phyloP scores from a whole-genome alignment of 2,888 invertebrate genomes.

The Abscondita cerata region DNA sequence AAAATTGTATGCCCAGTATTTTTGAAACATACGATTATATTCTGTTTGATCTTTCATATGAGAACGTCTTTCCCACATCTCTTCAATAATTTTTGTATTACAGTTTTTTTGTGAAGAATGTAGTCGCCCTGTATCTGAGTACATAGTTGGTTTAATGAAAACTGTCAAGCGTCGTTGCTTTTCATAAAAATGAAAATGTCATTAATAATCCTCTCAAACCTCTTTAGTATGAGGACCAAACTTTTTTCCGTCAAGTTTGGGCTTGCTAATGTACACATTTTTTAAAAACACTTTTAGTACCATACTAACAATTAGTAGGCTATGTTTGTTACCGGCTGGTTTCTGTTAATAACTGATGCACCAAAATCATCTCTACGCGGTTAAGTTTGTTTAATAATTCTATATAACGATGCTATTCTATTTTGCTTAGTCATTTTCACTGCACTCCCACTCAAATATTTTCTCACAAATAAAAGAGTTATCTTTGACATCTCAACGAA shows the following conservation, averaged over 20 bases:
- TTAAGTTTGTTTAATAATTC: no score
- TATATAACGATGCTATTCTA: no score
- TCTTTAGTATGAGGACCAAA: conserved; percentile 15
- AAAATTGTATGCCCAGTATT: not conserved
- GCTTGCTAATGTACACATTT: conserved; percentile 9
- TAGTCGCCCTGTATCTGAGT: not conserved
- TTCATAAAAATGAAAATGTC: conserved; percentile 18
- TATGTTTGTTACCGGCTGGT: not conserved
- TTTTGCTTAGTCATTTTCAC: no score
- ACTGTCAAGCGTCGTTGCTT: conserved; percentile 12
- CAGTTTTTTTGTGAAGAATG: conserved; percentile 15
- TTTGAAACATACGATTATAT: conserved; percentile 12
- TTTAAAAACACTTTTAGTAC: not conserved
- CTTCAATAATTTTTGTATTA: conserved; percentile 17
- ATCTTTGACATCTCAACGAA: no score
- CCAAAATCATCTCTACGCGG: not conserved
- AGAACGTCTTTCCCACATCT: conserved; percentile 12
- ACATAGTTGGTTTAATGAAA: not conserved
- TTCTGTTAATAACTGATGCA: no score
- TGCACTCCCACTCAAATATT: no score
- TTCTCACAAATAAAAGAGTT: no score
- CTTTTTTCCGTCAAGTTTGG: conserved; percentile 11
- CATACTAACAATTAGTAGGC: not conserved
- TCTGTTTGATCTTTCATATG: conserved; percentile 11
- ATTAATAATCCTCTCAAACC: conserved; percentile 11